Evolutionary conservation across 2,113 vertebrate species (phyloP).

Genomic region (Pelvicachromis taeniatus): DNA sequence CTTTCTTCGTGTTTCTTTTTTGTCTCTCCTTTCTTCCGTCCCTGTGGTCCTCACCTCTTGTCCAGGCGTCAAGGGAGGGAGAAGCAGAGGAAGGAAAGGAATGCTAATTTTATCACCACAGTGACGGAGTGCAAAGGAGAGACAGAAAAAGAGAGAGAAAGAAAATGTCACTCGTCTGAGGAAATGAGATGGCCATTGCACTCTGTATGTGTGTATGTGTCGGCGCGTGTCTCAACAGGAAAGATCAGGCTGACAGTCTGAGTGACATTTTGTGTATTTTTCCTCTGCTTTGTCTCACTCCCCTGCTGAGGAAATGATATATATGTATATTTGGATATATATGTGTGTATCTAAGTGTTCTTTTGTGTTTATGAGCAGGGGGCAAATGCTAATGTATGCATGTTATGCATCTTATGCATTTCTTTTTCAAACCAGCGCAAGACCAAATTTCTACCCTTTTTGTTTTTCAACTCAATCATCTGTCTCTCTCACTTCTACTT

Average conservation of each 20-base stretch:
- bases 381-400: slow-evolving; percentile 20
- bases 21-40: slow-evolving; percentile 37
- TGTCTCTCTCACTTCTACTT: slow-evolving; percentile 37
- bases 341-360: slow-evolving; percentile 6
- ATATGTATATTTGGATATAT: background rate
- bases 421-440: background rate
- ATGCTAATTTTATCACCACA: slow-evolving; percentile 73
- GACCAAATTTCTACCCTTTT: slow-evolving; percentile 36
- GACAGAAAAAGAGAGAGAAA: slow-evolving; percentile 28
- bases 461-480: slow-evolving; percentile 68
- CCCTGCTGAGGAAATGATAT: slow-evolving; percentile 40
- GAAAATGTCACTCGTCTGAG: slow-evolving; percentile 68
- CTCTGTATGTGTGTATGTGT: slow-evolving; percentile 16
- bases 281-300: slow-evolving; percentile 11
- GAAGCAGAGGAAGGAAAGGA: slow-evolving; percentile 60
- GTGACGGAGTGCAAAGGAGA: slow-evolving; percentile 44
- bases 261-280: slow-evolving; percentile 55
- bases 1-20: slow-evolving; percentile 38
- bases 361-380: slow-evolving; percentile 3
- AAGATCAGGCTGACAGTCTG: slow-evolving; percentile 57
- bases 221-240: slow-evolving; percentile 18
- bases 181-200: slow-evolving; percentile 66
- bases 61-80: slow-evolving; percentile 53
- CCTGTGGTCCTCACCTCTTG: slow-evolving; percentile 66
- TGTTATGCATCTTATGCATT: background rate